Base-by-base conservation (phyloP, 2,113 vertebrate genomes). In the Chlorocebus sabaeus region DNA sequence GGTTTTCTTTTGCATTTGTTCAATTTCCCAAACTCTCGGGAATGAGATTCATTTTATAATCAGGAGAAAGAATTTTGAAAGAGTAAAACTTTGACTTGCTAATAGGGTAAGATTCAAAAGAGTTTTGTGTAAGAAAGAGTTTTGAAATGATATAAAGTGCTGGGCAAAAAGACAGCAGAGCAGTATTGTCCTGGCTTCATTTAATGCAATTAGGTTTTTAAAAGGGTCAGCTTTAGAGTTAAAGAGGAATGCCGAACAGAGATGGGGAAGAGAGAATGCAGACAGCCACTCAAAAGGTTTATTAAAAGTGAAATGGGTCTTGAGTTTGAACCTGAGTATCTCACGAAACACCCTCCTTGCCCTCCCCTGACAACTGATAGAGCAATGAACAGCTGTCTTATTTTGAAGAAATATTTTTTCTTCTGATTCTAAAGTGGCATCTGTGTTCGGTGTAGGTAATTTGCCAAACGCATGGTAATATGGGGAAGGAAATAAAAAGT, bases 321-420 rank as follows among this genome's bases (percentile, higher is more conserved):
- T 43, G 52, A 32, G 57, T 14, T 27, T 55, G 64, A 57, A 30
- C 92, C 40, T 35, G 61, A 59, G 2, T 35, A 61, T 50, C 38
- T 57, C 38, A 25, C 1, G 38, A 35, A 43, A 5, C 10, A 20
- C 55, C 18, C 23, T 38, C 25, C 7, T 38, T 0, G 0, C 27
- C 38, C 9, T 5, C 17, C 1, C 13, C 35, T 1, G 1, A 79
- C 43, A 48, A 61, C 73, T 22, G 61, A 35, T 0, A 4, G 17
- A 59, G 79, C 35, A 23, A 9, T 0, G 43, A 50, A 40, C 5
- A 5, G 12, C 13, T 11, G 27, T 27, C 38, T 27, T 27, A 17
- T 43, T 52, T 22, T 30, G 32, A 84, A 92, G 55, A 86, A 64
- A 8, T 8, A 12, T 0, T 38, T 68, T 18, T 23, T 72, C 79